Evolutionary conservation across 2,888 invertebrate genomes (phyloP), one percentile per base, ranked within the genome.

Genomic region (Hybos culiciformis): DNA sequence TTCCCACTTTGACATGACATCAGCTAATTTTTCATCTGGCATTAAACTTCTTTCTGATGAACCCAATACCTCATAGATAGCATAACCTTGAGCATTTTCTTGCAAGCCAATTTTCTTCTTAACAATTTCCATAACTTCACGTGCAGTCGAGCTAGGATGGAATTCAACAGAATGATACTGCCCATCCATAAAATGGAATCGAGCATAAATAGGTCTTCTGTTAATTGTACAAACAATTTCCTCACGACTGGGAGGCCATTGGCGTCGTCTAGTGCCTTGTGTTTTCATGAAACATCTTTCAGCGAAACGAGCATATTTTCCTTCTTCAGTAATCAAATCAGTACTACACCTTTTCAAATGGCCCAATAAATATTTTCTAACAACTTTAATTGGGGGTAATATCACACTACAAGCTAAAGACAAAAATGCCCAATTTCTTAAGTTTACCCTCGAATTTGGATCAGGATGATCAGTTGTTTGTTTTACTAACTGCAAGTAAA

Each of bases 1-100:
- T 66, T 94, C 94, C 93, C 93, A 94, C 59, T 91, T 83, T 5
- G 92, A 90, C 74, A 94, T 83, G 18, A 92, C 91, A 64, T 94
- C 94, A 1, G 91, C 86, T 12, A 91, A 82, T 55, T 92, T 88
- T 63, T 93, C 93, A 57, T 83, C 83, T 8, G 80, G 77, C 37
- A 80, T 73, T 51, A 94, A 70, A 54, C 87, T 86, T 41, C 93
- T 73, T 64, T 93, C 93, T 1, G 84, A 81, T 53, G 77, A 81
- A 3, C 88, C 90, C 51, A 91, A 74, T 36, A 90, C 86, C 65
- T 93, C 93, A 67, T 92, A 94, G 46, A 94, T 75, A 1, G 92
- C 87, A 64, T 92, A 94, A 14, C 92, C 91, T 42, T 54, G 51
- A 3, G 66, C 58, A 45, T 57, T 57, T 14, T 63, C 62, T 32